Percentiles rank a stretch among this genome's conserved stretches.
Evolutionary conservation across 2,113 vertebrate genomes (phyloP).

Genomic region (Clinocottus analis): DNA sequence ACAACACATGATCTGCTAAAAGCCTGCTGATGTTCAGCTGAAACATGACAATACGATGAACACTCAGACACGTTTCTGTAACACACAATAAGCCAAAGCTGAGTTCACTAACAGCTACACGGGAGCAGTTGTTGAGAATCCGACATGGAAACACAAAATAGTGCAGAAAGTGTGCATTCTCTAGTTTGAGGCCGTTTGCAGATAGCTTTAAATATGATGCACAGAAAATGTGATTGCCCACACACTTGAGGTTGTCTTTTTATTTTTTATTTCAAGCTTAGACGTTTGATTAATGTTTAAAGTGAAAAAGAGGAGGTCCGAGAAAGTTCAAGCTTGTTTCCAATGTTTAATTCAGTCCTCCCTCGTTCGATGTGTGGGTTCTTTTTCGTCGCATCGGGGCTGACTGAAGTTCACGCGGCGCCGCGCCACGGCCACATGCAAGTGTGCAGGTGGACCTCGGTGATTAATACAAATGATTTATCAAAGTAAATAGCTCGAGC

Average conservation of each 20-base stretch:
- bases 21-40: not conserved
- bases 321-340: slow-evolving; percentile 8
- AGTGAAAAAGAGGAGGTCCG: not conserved
- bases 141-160: not conserved
- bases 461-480: slow-evolving; percentile 72
- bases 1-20: not conserved
- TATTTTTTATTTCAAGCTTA: slow-evolving; percentile 27
- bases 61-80: not conserved
- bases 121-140: not conserved
- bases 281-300: slow-evolving; percentile 32
- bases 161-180: not conserved
- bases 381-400: not conserved
- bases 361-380: slow-evolving; percentile 9
- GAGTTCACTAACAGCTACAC: not conserved
- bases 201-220: slow-evolving; percentile 29
- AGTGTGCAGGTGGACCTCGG: slow-evolving; percentile 49
- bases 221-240: slow-evolving; percentile 28
- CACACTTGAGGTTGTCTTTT: slow-evolving; percentile 25
- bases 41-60: not conserved
- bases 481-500: slow-evolving; percentile 66
- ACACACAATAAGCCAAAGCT: not conserved
- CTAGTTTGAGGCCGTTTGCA: not conserved
- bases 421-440: slow-evolving; percentile 39
- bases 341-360: slow-evolving; percentile 25
- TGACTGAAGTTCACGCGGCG: slow-evolving; percentile 7